phyloP scores from a whole-genome alignment of 2,797 vertebrate species.

The Gymnoscopelus microlampas region DNA sequence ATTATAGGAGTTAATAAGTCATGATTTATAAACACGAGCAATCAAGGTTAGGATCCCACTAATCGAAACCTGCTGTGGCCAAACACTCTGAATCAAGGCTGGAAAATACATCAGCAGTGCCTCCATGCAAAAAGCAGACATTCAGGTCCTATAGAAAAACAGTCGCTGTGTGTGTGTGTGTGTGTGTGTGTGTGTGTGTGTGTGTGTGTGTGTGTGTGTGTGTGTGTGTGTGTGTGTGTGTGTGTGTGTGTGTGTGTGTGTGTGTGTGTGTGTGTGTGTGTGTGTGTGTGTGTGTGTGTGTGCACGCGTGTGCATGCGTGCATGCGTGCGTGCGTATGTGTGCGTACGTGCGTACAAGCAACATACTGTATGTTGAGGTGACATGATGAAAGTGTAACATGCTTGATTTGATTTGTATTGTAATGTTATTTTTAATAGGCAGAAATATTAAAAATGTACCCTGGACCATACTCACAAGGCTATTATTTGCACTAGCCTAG shows the following conservation, averaged over 20 bases:
- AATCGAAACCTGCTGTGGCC: slow-evolving; percentile 73
- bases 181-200: slow-evolving; percentile 15
- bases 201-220: slow-evolving; percentile 15
- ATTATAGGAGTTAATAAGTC: slow-evolving; percentile 58
- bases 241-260: no score
- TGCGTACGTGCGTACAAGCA: slow-evolving; percentile 34
- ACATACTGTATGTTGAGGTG: slow-evolving; percentile 28
- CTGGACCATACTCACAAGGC: background rate
- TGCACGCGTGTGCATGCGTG: background rate
- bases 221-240: no score
- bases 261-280: background rate
- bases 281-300: no score
- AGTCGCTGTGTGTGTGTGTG: no score
- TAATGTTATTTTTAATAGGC: slow-evolving; percentile 1
- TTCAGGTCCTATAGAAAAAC: slow-evolving; percentile 32
- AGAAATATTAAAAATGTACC: background rate
- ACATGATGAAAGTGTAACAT: slow-evolving; percentile 5
- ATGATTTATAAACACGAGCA: slow-evolving; percentile 65
- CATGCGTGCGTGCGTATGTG: background rate
- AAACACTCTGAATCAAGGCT: slow-evolving; percentile 56
- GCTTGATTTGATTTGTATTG: slow-evolving; percentile 1
- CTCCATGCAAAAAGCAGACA: slow-evolving; percentile 44
- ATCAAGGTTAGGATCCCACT: slow-evolving; percentile 61
- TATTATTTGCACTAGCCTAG: no score
- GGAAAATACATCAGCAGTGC: slow-evolving; percentile 62